Evolutionary conservation across 2,113 vertebrate species (phyloP).

Genomic region (Saimiri boliviensis): DNA sequence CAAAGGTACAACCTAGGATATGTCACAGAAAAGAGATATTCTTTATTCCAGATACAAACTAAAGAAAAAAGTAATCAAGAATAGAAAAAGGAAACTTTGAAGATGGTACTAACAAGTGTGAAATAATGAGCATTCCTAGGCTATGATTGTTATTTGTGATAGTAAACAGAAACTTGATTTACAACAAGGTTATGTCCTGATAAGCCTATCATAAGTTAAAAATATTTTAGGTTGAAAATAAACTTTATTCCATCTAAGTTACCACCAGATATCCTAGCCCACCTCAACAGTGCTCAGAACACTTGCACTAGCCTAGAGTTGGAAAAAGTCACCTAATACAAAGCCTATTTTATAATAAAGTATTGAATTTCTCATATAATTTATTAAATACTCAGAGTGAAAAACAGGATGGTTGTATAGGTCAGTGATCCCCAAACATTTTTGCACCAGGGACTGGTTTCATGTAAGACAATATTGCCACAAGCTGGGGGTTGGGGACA

Average conservation of each 20-base stretch:
- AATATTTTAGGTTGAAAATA: background rate
- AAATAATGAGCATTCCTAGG: background rate
- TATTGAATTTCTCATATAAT: background rate
- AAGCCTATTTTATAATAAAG: background rate
- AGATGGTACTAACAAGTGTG: background rate
- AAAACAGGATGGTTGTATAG: background rate
- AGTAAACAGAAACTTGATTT: background rate
- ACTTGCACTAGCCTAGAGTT: background rate
- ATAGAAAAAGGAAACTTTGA: background rate
- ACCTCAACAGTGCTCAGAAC: background rate
- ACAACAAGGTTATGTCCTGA: background rate
- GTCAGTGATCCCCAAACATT: background rate
- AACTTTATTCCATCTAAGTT: background rate
- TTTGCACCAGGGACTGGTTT: too few species aligned
- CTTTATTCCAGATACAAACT: background rate
- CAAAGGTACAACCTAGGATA: background rate
- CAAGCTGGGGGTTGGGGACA: too few species aligned
- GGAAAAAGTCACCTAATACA: background rate
- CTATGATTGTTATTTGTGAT: background rate
- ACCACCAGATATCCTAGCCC: background rate
- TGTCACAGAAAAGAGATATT: background rate
- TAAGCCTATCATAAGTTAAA: background rate
- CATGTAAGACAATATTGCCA: too few species aligned
- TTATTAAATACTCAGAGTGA: background rate
- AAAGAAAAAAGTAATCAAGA: background rate